A percentile compares a stretch with the other conserved stretches of the same genome.
phyloP scores from a whole-genome alignment of 1,140 invertebrate genomes.

The Diuraphis noxia region DNA sequence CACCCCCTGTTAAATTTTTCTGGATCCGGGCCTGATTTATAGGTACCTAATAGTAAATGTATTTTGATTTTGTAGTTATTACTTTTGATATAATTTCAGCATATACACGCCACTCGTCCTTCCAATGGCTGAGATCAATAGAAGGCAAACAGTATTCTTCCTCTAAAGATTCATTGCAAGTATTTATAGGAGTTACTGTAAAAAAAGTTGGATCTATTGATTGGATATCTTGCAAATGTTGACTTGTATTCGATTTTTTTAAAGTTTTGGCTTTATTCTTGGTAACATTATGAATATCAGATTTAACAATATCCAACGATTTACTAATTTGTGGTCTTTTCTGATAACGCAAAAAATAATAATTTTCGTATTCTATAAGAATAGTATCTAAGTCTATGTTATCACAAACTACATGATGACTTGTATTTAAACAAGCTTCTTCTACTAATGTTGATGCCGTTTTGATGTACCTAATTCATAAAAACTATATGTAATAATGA shows the following conservation, averaged over 20 bases:
- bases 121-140: slow-evolving; percentile 60
- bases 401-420: slow-evolving; percentile 80
- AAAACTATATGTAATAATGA: neutral
- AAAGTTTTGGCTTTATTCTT: slow-evolving; percentile 56
- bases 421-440: slow-evolving; percentile 72
- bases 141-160: slow-evolving; percentile 60
- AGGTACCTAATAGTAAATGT: neutral
- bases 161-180: neutral
- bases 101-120: slow-evolving; percentile 64
- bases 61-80: slow-evolving; percentile 50
- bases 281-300: slow-evolving; percentile 59
- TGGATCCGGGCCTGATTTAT: no score
- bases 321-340: slow-evolving; percentile 80
- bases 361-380: slow-evolving; percentile 84
- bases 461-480: slow-evolving; percentile 32
- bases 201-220: neutral
- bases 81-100: slow-evolving; percentile 65
- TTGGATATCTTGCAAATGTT: neutral
- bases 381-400: slow-evolving; percentile 88
- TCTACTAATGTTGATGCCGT: slow-evolving; percentile 60
- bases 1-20: no score
- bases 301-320: slow-evolving; percentile 60
- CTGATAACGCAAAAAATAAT: slow-evolving; percentile 82
- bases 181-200: slow-evolving; percentile 5
- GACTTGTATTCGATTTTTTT: slow-evolving; percentile 54